Percentiles rank a stretch among this genome's conserved stretches.
Evolutionary conservation across 2,888 invertebrate species (phyloP).

Genomic region (Nysson spinosus): DNA sequence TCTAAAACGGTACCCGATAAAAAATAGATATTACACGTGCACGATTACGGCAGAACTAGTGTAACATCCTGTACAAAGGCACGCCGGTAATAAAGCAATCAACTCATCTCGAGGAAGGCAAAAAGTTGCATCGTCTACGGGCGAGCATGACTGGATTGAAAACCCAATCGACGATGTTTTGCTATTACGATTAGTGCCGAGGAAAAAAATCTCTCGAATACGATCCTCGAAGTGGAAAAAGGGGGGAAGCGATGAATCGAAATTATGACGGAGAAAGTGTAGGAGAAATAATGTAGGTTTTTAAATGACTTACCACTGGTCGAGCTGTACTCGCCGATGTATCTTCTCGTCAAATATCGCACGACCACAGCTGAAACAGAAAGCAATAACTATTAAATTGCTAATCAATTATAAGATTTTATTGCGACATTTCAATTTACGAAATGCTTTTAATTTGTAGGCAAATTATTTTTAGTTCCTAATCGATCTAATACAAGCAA

Average conservation of each 20-base stretch:
- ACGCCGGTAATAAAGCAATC: constrained; percentile 58
- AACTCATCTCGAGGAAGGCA: constrained; percentile 24
- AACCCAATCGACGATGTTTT: background rate
- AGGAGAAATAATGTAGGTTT: constrained; percentile 8
- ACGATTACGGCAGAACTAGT: background rate
- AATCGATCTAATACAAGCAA: too few relatives aligned
- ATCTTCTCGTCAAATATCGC: constrained; percentile 87
- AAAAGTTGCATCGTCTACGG: constrained; percentile 57
- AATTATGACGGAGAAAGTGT: background rate
- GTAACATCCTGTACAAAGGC: constrained; percentile 40
- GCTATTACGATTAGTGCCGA: too few relatives aligned
- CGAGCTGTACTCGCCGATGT: constrained; percentile 90
- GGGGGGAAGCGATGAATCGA: background rate
- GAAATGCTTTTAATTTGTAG: too few relatives aligned
- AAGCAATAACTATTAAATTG: constrained; percentile 21
- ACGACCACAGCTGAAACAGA: constrained; percentile 87
- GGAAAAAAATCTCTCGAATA: too few relatives aligned
- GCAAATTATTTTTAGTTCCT: too few relatives aligned
- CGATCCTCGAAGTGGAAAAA: background rate
- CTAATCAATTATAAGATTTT: constrained; percentile 4
- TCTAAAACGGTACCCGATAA: too few relatives aligned
- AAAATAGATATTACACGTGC: constrained; percentile 10
- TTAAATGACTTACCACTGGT: constrained; percentile 83
- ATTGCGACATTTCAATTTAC: constrained; percentile 1
- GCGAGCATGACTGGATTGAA: background rate